phyloP scores from a whole-genome alignment of 2,113 vertebrate genomes.

The Pygoscelis adeliae region DNA sequence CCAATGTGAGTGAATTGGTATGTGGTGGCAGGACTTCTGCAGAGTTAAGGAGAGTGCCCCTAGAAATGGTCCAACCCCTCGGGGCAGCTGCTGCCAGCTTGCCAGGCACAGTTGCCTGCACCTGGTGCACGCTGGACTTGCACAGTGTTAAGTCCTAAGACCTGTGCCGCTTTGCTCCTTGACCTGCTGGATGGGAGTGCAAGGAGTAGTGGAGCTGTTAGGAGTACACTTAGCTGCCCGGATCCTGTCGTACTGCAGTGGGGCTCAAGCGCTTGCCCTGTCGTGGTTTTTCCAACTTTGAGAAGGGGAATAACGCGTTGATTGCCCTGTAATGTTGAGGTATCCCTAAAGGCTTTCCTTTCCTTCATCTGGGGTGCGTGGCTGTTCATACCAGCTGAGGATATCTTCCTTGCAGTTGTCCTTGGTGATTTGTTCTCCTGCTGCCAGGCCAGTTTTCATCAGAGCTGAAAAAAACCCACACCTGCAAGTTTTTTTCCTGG shows the following conservation, averaged over 20 bases:
- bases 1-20: background rate
- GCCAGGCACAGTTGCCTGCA: background rate
- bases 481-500: background rate
- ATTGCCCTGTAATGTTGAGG: background rate
- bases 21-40: background rate
- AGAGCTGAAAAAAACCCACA: background rate
- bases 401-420: background rate
- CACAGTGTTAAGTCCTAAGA: background rate
- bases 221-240: background rate
- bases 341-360: background rate
- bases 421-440: background rate
- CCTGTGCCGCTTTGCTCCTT: background rate
- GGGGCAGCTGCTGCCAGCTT: background rate
- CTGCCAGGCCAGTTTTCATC: background rate
- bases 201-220: background rate
- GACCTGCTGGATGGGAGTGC: fast-evolving
- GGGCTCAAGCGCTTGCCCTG: background rate
- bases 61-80: background rate
- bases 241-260: background rate
- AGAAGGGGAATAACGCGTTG: fast-evolving
- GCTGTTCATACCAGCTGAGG: background rate
- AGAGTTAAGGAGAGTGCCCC: background rate
- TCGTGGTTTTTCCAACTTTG: background rate
- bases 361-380: background rate
- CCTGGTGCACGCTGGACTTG: background rate